These are phyloP conservation scores for Mellilla xanthometata DNA, from an alignment of 2,888 invertebrate species.

Conservation along the genomic window DNA sequence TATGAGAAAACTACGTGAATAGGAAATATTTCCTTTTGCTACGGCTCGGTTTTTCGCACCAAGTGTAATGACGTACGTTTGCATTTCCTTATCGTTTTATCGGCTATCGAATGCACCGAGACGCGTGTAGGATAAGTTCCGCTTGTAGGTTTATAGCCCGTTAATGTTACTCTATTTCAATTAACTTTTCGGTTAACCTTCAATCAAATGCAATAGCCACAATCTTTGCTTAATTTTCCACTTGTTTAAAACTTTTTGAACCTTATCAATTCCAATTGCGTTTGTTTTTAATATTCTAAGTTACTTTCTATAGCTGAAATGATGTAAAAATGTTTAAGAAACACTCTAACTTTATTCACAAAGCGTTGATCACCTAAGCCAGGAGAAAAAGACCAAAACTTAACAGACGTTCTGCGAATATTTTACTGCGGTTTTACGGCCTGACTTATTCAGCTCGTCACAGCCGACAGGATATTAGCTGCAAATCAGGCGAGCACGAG, in stretches of 20 bases:
- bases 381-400: constrained; percentile 36
- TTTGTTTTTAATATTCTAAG: too few relatives aligned
- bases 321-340: too few relatives aligned
- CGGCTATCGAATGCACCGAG: constrained; percentile 27
- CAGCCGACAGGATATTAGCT: constrained; percentile 68
- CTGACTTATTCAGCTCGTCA: constrained; percentile 56
- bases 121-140: constrained; percentile 48
- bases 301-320: too few relatives aligned
- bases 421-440: constrained; percentile 59
- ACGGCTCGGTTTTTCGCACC: constrained; percentile 21
- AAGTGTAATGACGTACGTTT: too few relatives aligned
- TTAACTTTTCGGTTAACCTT: constrained; percentile 34
- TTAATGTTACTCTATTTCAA: constrained; percentile 33
- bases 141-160: constrained; percentile 37
- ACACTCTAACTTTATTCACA: too few relatives aligned
- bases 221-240: too few relatives aligned
- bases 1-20: too few relatives aligned
- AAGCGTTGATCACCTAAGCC: too few relatives aligned
- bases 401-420: constrained; percentile 48
- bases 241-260: too few relatives aligned
- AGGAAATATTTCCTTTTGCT: constrained; percentile 12
- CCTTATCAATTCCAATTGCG: too few relatives aligned
- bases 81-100: constrained; percentile 50
- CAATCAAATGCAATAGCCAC: constrained; percentile 3
- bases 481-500: constrained; percentile 57